These are phyloP conservation scores for Eolophus roseicapilla DNA, from an alignment of 2,113 vertebrate genomes.

Conservation along the genomic window DNA sequence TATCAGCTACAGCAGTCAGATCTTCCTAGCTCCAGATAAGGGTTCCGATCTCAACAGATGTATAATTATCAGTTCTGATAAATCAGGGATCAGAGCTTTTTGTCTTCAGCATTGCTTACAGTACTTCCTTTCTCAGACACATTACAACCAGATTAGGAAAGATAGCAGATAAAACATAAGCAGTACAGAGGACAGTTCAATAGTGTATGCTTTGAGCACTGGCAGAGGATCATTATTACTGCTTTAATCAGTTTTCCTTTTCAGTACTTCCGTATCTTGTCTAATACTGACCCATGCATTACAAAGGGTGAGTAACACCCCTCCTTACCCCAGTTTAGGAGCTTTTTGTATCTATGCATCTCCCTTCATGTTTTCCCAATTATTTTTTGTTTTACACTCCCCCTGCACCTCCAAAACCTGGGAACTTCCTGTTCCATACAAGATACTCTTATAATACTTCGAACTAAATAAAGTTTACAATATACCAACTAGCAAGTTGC, in stretches of 20 bases:
- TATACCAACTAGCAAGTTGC: neutral
- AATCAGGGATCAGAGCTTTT: neutral
- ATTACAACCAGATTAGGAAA: constrained; percentile 6
- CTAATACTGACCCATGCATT: neutral
- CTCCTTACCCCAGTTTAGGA: neutral
- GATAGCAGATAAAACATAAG: neutral
- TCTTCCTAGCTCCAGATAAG: neutral
- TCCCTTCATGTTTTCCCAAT: neutral
- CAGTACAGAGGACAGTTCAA: neutral
- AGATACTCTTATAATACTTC: neutral
- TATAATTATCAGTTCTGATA: neutral
- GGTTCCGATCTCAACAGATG: neutral
- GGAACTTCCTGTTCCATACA: neutral
- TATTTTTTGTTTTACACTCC: neutral
- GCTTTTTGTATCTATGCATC: neutral
- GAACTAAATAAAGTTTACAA: neutral
- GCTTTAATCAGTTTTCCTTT: neutral
- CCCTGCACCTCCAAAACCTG: neutral
- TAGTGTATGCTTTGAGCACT: neutral
- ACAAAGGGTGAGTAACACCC: neutral
- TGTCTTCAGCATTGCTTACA: neutral
- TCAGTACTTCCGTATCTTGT: neutral
- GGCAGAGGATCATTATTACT: neutral
- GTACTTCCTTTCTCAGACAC: constrained; percentile 12
- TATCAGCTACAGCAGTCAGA: neutral